Base-by-base conservation (phyloP, 1,140 invertebrate genomes). In the Leptonema lineaticorne region DNA sequence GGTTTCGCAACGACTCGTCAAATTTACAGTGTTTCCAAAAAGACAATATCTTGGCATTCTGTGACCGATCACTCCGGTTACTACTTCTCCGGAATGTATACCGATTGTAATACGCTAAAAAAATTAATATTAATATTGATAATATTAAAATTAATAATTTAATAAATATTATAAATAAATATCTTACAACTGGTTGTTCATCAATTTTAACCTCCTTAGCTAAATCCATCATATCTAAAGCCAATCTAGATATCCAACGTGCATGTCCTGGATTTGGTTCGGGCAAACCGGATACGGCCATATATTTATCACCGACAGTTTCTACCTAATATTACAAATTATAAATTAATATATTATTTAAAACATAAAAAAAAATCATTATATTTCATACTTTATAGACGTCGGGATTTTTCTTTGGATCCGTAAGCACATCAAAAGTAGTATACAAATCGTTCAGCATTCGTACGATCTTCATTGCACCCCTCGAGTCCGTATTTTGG, bases 221-320 rank as follows among this genome's bases (percentile, higher is more conserved):
- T 26, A 96, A 85, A 79, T 97, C 95, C 93, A 97, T 95, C 90
- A 98, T 96, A 75, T 98, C 95, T 11, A 98, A 78, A 3, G 96
- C 95, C 16, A 99, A 83, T 56, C 91, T 87, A 0, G 92, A 95
- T 74, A 99, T 97, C 76, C 94, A 96, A 74, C 90, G 89, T 20
- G 96, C 95, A 77, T 99, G 97, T 53, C 89, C 89, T 68, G 88
- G 86, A 79, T 94, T 95, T 14, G 90, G 90, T 76, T 98, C 96
- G 0, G 97, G 97, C 53, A 99, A 83, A 18, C 97, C 97, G 73
- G 95, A 97, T 4, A 98, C 95, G 0, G 96, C 95, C 96, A 99
- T 98, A 79, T 99, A 99, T 78, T 98, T 98, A 81, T 99, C 97
- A 73, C 96, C 96, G 20, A 98, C 93, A n/a, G 97, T 99, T 84